These are phyloP conservation scores for Zoanthus sansibaricus DNA, from an alignment of 92 coral and sea anemone genomes.

Conservation along the genomic window DNA sequence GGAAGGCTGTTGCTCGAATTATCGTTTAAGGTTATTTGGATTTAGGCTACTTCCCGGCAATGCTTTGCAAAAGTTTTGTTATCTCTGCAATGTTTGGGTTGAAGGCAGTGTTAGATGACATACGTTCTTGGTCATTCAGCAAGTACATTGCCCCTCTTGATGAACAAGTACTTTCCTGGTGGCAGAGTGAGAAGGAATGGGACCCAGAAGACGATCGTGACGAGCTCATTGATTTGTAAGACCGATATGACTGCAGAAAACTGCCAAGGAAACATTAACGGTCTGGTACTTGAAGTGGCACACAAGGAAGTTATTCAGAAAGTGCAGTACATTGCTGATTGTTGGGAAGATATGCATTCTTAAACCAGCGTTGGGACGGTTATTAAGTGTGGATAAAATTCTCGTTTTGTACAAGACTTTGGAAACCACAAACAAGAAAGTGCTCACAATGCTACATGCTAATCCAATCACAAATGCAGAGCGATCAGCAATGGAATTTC, in stretches of 20 bases:
- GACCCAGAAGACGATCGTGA: conserved; percentile 35
- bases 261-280: conserved; percentile 28
- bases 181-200: conserved; percentile 9
- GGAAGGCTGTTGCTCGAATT: conserved; percentile 50
- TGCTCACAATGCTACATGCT: conserved; percentile 26
- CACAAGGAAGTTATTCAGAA: conserved; percentile 63
- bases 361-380: neutral
- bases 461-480: conserved; percentile 24
- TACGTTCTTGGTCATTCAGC: conserved; percentile 15
- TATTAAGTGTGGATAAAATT: conserved; percentile 21
- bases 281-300: conserved; percentile 43
- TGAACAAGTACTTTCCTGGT: conserved; percentile 21
- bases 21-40: conserved; percentile 48
- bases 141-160: conserved; percentile 36
- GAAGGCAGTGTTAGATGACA: conserved; percentile 32
- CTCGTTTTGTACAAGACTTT: conserved; percentile 5
- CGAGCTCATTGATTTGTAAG: conserved; percentile 38
- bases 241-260: conserved; percentile 39
- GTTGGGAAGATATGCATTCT: conserved; percentile 50
- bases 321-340: conserved; percentile 62
- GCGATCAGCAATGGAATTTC: conserved; percentile 34
- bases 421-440: conserved; percentile 28
- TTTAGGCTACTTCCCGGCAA: conserved; percentile 47
- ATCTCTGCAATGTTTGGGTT: conserved; percentile 30
- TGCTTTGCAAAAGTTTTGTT: conserved; percentile 36